phyloP scores from a whole-genome alignment of 2,888 invertebrate species.

The Patella ulyssiponensis region DNA sequence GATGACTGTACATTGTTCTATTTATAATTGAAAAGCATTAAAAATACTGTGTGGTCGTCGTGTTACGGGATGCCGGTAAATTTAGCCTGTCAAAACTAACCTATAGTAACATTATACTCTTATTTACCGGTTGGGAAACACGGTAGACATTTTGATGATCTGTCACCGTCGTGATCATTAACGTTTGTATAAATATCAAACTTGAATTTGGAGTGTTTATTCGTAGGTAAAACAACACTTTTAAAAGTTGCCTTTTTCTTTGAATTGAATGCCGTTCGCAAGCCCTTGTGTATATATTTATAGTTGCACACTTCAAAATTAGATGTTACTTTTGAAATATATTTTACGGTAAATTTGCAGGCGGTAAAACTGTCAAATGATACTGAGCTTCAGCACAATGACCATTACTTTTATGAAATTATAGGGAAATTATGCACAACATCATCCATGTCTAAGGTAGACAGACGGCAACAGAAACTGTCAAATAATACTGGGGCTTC shows the following conservation, averaged over 20 bases:
- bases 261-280: too few relatives aligned
- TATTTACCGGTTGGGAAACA: conserved; percentile 5
- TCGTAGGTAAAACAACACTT: conserved; percentile 3
- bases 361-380: too few relatives aligned
- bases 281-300: too few relatives aligned
- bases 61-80: conserved; percentile 11
- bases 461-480: too few relatives aligned
- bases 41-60: conserved; percentile 5
- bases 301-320: too few relatives aligned
- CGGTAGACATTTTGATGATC: conserved; percentile 3
- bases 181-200: conserved; percentile 12
- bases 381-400: too few relatives aligned
- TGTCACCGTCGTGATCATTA: background rate
- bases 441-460: too few relatives aligned
- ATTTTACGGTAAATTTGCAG: too few relatives aligned
- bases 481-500: too few relatives aligned
- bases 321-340: too few relatives aligned
- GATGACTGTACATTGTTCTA: conserved; percentile 12
- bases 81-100: conserved; percentile 11
- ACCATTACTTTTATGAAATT: too few relatives aligned
- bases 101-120: conserved; percentile 1
- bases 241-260: background rate
- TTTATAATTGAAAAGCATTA: conserved; percentile 9
- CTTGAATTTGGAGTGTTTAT: conserved; percentile 1
- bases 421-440: too few relatives aligned